Evolutionary conservation across 2,888 invertebrate genomes (phyloP), one percentile per base, ranked within the genome.

Genomic region (Monochamus alternatus): DNA sequence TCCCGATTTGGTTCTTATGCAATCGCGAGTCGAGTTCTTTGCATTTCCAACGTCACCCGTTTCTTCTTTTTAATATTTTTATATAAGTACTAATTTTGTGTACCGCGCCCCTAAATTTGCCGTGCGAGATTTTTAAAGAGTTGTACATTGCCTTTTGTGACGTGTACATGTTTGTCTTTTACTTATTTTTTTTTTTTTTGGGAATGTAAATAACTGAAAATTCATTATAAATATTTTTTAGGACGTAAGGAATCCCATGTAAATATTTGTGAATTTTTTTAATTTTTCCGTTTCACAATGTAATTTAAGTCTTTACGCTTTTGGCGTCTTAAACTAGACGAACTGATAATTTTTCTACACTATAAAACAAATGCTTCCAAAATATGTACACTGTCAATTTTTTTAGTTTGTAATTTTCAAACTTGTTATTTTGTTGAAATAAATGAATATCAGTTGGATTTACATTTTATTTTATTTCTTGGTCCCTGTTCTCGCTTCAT

Each of bases 341-440:
- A 86, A 88, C 87, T 87, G 87, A 88, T 87, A 81, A 86, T 86
- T 86, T 87, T 87, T 87, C 86, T 87, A 87, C 87, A 86, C 85
- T 86, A 84, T 83, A 84, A 84, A 84, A 85, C 83, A 85, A 85
- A 87, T 87, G 87, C 88, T 88, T 88, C 87, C 87, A 87, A 85
- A 86, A 84, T 84, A 85, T 87, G 86, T 87, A 87, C 87, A 87
- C 87, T 87, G 87, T 88, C 87, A 86, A 87, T 87, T 86, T 86
- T 83, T 87, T 88, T 88, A 88, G 88, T 88, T 88, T 85, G 84
- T 88, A 88, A 87, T 83, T 87, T 87, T 87, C 85, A 86, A 82
- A 87, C 86, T 87, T 88, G 88, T 88, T 88, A 88, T 88, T 88
- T 88, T 88, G 88, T 88, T 88, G 88, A 88, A 87, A 88, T 88